Evolutionary conservation across 2,888 invertebrate genomes (phyloP).

Genomic region (Junonia oenone): DNA sequence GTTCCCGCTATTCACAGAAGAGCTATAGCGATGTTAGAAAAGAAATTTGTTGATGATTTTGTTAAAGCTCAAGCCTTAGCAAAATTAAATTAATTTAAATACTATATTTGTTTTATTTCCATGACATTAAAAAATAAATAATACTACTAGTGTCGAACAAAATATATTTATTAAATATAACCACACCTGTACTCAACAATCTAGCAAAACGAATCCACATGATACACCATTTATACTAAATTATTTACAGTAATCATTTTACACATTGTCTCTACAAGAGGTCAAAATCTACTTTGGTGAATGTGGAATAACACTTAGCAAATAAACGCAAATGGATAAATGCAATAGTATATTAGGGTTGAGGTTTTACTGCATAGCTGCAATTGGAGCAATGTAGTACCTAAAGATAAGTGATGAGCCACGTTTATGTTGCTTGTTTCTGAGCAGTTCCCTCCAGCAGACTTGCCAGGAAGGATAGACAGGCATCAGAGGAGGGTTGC

Average conservation of each 20-base stretch:
- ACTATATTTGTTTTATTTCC: conserved; percentile 13
- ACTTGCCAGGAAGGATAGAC: conserved; percentile 88
- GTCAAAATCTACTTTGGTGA: conserved; percentile 68
- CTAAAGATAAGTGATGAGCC: conserved; percentile 91
- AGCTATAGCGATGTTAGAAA: conserved; percentile 80
- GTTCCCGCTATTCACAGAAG: conserved; percentile 80
- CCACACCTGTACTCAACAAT: conserved; percentile 65
- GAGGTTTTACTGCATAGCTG: conserved; percentile 56
- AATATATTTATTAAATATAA: conserved; percentile 70
- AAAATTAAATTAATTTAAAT: conserved; percentile 52
- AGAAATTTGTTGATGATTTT: conserved; percentile 73
- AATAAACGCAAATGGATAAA: conserved; percentile 67
- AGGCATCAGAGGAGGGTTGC: conserved; percentile 91
- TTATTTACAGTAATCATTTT: conserved; percentile 71
- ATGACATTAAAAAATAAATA: conserved; percentile 29
- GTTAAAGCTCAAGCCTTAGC: conserved; percentile 74
- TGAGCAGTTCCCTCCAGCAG: conserved; percentile 89
- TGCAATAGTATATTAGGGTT: conserved; percentile 51
- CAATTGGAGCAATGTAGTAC: conserved; percentile 78
- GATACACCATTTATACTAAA: conserved; percentile 69
- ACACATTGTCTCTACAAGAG: conserved; percentile 50
- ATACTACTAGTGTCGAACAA: conserved; percentile 45
- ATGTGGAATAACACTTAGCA: conserved; percentile 74
- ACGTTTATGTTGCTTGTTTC: conserved; percentile 88
- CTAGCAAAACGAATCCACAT: conserved; percentile 67